Conservation (phyloP, 2,888 invertebrate genomes). For the Melanargia galathea region DNA sequence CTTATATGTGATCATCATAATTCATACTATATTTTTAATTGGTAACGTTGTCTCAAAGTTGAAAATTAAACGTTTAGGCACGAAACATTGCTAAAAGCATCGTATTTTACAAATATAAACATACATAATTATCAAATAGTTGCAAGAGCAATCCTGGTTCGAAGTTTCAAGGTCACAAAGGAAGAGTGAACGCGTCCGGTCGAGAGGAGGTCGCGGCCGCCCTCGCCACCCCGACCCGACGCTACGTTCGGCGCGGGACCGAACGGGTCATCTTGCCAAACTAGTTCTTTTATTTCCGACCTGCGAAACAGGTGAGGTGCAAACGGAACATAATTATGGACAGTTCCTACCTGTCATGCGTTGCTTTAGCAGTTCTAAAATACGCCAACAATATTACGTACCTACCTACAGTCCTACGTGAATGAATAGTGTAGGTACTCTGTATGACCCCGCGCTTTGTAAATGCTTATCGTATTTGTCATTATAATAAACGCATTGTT, state of each 20-base stretch:
- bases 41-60: not conserved
- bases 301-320: constrained; percentile 44
- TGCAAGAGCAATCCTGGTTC: constrained; percentile 46
- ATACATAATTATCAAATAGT: constrained; percentile 7
- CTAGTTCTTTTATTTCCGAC: constrained; percentile 61
- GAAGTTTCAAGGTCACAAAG: constrained; percentile 68
- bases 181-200: constrained; percentile 65
- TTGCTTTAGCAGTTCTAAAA: not conserved
- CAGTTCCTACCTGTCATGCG: constrained; percentile 22
- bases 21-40: too few species aligned
- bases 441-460: constrained; percentile 22
- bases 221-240: constrained; percentile 60
- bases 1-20: too few species aligned
- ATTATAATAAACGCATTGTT: constrained; percentile 35
- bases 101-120: not conserved
- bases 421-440: not conserved
- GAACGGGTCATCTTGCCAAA: constrained; percentile 57
- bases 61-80: too few species aligned
- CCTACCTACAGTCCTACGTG: not conserved
- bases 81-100: not conserved
- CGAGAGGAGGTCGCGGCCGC: constrained; percentile 70
- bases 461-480: constrained; percentile 13
- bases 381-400: not conserved
- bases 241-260: constrained; percentile 45
- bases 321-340: constrained; percentile 35